These are phyloP conservation scores for Rotaria magnacalcarata DNA, from an alignment of 2,888 invertebrate species.

Conservation along the genomic window DNA sequence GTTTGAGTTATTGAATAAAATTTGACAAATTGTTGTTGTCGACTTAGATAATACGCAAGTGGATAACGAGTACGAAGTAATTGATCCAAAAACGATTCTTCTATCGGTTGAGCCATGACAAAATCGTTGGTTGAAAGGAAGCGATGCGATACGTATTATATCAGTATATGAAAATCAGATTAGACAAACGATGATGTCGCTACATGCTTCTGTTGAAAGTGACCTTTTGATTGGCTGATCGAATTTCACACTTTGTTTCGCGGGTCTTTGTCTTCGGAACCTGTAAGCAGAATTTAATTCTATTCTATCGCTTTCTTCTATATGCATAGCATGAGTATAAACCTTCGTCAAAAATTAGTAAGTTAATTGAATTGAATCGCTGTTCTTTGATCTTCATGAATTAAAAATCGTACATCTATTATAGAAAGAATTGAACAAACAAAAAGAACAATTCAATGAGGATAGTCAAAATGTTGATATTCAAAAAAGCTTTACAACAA, in stretches of 20 bases:
- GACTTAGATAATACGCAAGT: neutral
- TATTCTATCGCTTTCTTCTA: neutral
- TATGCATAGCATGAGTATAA: neutral
- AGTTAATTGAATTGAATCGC: neutral
- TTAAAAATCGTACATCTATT: neutral
- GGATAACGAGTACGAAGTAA: neutral
- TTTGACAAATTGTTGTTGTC: neutral
- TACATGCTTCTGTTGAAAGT: neutral
- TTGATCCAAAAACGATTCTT: neutral
- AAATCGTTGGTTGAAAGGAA: neutral
- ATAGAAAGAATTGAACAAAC: constrained; percentile 21
- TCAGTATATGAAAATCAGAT: neutral
- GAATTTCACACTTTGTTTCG: neutral
- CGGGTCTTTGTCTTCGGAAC: neutral
- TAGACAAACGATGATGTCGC: neutral
- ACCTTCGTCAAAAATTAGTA: constrained; percentile 20
- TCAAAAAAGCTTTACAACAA: neutral
- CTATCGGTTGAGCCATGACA: neutral
- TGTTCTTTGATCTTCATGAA: neutral
- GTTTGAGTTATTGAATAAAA: neutral
- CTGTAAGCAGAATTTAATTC: neutral
- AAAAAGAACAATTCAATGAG: neutral
- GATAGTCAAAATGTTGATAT: neutral
- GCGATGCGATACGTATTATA: too few species aligned
- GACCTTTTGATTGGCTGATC: neutral